Percentiles rank a stretch among this genome's conserved stretches.
These are phyloP conservation scores for Parochlus steinenii DNA, from an alignment of 2,888 invertebrate genomes.

Conservation along the genomic window DNA sequence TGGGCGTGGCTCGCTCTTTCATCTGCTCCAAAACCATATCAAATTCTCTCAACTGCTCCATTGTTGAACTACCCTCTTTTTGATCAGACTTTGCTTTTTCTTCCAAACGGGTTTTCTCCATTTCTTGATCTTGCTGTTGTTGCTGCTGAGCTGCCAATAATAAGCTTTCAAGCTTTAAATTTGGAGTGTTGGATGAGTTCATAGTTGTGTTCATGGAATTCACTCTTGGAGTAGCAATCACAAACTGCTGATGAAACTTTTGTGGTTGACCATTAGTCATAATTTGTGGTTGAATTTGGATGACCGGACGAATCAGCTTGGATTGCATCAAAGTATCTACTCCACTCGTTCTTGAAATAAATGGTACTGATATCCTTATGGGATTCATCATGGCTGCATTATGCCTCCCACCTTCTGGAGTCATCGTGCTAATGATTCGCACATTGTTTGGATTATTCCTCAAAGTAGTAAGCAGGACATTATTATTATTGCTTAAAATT, in stretches of 20 bases:
- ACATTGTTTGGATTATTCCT: constrained; percentile 5
- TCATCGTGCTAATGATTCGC: constrained; percentile 7
- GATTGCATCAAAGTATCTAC: too few species aligned
- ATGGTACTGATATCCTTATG: constrained; percentile 11
- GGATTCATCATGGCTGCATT: constrained; percentile 7
- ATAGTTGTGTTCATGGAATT: background rate
- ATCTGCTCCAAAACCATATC: constrained; percentile 69
- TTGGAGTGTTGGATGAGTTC: background rate
- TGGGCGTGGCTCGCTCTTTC: constrained; percentile 52
- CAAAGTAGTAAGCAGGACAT: constrained; percentile 9
- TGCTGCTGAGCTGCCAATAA: constrained; percentile 1
- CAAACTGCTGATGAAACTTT: constrained; percentile 8
- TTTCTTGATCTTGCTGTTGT: constrained; percentile 2
- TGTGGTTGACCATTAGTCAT: constrained; percentile 8
- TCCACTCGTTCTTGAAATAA: too few species aligned
- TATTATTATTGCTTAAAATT: constrained; percentile 6
- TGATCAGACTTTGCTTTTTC: constrained; percentile 8
- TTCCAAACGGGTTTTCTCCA: background rate
- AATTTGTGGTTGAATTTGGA: constrained; percentile 10
- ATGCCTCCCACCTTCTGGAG: background rate
- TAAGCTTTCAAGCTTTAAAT: constrained; percentile 5
- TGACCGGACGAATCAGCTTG: too few species aligned
- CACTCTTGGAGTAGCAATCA: constrained; percentile 6
- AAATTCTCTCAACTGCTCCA: constrained; percentile 63
- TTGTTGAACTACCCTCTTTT: constrained; percentile 52